Evolutionary conservation across 1,140 invertebrate species (phyloP), one percentile per base, ranked within the genome.

Genomic region (Aradophagus sp.): DNA sequence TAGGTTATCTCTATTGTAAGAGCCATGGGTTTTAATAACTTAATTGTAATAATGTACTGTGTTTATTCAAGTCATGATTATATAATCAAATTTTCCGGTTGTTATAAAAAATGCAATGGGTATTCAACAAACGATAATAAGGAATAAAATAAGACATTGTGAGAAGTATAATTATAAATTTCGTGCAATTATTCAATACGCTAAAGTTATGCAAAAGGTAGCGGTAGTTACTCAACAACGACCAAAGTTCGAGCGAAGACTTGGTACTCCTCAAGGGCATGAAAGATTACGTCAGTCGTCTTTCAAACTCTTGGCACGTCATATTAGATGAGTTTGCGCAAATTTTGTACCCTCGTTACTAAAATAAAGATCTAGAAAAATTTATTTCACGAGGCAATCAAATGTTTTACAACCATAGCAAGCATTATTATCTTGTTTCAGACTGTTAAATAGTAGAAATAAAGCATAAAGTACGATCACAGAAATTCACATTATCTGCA

Each of bases 271-370:
- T 68, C 45, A 23, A 63, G 63, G 63, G 70, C 58, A 63, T 73
- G 63, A 67, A 73, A 73, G 70, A 73, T 73, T 55, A 63, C 70
- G 70, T 67, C 61, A 72, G 50, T 66, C 55, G 61, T 72, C 61
- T 62, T 72, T 72, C 55, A 66, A 72, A 66, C 48, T 66, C 61
- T 61, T 66, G 62, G 48, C 55, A 58, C 55, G 56, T 66, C 56
- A 56, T 55, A 62, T 65, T 55, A 59, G 61, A 65, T 72, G 61
- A 72, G 61, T 65, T 61, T 72, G 61, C 59, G 48, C 47, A 53
- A 71, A 65, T 59, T 71, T 59, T 47, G 41, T 61, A 61, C 34
- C 47, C 52, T 70, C 35, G 47, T 58, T 70, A 70, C 38, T 5
- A 14, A 45, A 63, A 58, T 39, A 26, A 58, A 55, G 50, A 29